phyloP scores from a whole-genome alignment of 2,888 invertebrate species.

The Bhutanitis thaidina region DNA sequence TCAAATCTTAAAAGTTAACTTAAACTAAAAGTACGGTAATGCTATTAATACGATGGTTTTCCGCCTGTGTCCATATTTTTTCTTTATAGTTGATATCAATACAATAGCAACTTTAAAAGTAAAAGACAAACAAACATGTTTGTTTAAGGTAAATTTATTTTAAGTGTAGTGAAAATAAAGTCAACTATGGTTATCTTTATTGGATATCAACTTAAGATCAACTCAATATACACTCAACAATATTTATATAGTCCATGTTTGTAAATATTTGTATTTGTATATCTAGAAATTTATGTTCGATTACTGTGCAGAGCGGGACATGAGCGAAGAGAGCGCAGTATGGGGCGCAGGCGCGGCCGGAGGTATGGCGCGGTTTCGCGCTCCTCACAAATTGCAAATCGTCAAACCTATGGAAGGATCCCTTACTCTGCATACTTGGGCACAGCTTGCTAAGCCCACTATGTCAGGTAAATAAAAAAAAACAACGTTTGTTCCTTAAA shows the following conservation, averaged over 20 bases:
- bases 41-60: too few relatives aligned
- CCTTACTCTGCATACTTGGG: constrained; percentile 96
- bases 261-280: too few relatives aligned
- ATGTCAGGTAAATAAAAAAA: constrained; percentile 82
- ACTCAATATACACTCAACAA: too few relatives aligned
- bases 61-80: too few relatives aligned
- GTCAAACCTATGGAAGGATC: constrained; percentile 97
- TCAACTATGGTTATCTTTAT: neutral
- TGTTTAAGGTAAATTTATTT: neutral
- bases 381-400: constrained; percentile 94
- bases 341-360: constrained; percentile 71
- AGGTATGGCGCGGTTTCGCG: constrained; percentile 81
- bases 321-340: constrained; percentile 67
- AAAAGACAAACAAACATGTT: neutral
- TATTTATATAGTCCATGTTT: too few relatives aligned
- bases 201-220: too few relatives aligned
- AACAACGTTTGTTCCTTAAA: neutral
- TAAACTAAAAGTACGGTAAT: too few relatives aligned
- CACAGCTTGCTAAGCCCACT: constrained; percentile 95
- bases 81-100: too few relatives aligned
- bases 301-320: constrained; percentile 48
- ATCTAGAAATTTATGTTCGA: neutral
- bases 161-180: constrained; percentile 5
- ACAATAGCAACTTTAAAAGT: neutral
- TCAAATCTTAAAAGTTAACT: too few relatives aligned